Base-by-base conservation (phyloP, 2,888 invertebrate genomes). In the Tridacna gigas region DNA sequence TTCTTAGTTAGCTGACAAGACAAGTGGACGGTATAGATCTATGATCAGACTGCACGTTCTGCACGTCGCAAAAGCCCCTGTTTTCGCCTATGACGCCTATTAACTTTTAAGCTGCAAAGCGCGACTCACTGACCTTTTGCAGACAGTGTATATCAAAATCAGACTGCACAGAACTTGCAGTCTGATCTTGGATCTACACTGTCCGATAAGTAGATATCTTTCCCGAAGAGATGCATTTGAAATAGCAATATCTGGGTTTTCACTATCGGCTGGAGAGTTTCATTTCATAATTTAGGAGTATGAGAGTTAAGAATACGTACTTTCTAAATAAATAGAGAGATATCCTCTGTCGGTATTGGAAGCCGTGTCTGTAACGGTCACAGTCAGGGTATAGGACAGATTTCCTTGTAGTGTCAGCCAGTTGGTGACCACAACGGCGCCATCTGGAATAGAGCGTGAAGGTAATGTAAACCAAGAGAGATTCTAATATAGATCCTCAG, bases 361-460 rank as follows among this genome's bases (percentile, higher is more conserved):
- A 15, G 47, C 63, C 15, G 73, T 28, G 66, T 85, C 85, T 47
- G 65, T 77, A 11, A 80, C 85, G 0, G 79, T 69, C 1, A 85
- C 69, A 45, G 56, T 74, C 20, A 82, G 56, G 18, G 60, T 65
- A 18, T 74, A 82, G 48, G 61, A 74, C 63, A 73, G 61, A 12
- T 56, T 60, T 18, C 73, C 45, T 2, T 82, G 20, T 9, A 65
- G 73, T 15, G 63, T 69, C n/a, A 88, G 56, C 26, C 65, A 83
- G 20, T 75, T 69, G 7, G 65, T 79, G 20, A 86, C 25, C 4
- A 74, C 47, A 7, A 88, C 78, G 56, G 79, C 67, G 12, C 88
- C 85, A 71, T 82, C 85, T 85, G 77, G 26, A 63, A 63, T n/a
- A 63, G 20, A 56, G 56, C 20, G 9, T 56, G 56, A 56, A 56